phyloP scores from a whole-genome alignment of 2,888 invertebrate species.

The Melanophora roralis region DNA sequence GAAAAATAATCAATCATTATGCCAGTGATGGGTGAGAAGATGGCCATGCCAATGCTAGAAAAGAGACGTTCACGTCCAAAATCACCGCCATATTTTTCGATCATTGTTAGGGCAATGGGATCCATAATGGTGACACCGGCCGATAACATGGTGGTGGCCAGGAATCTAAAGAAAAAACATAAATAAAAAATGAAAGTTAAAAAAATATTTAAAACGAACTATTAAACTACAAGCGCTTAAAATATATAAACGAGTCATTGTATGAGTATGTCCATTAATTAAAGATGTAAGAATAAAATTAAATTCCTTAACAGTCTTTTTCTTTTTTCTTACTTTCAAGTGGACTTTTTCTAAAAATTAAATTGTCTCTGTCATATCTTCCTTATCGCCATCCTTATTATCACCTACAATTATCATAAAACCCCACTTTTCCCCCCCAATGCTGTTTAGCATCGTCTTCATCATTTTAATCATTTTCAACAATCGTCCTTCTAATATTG shows the following conservation, averaged over 20 bases:
- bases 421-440: neutral
- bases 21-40: slow-evolving; percentile 88
- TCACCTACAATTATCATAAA: neutral
- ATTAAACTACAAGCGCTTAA: neutral
- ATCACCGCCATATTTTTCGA: slow-evolving; percentile 89
- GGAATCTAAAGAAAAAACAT: slow-evolving; percentile 78
- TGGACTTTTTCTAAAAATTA: neutral
- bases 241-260: neutral
- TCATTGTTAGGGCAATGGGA: slow-evolving; percentile 90
- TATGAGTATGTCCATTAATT: neutral
- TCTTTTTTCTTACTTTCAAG: neutral
- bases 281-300: neutral
- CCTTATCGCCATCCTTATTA: neutral
- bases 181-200: neutral
- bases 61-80: slow-evolving; percentile 89
- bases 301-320: neutral
- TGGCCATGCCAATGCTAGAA: slow-evolving; percentile 89
- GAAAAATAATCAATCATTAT: slow-evolving; percentile 83
- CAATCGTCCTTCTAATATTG: slow-evolving; percentile 38
- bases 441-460: neutral
- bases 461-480: slow-evolving; percentile 17
- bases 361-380: slow-evolving; percentile 19
- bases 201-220: neutral
- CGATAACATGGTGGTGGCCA: slow-evolving; percentile 88
- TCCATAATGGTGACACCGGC: slow-evolving; percentile 94